Evolutionary conservation across 2,888 invertebrate species (phyloP).

Genomic region (Yponomeuta sedellus): DNA sequence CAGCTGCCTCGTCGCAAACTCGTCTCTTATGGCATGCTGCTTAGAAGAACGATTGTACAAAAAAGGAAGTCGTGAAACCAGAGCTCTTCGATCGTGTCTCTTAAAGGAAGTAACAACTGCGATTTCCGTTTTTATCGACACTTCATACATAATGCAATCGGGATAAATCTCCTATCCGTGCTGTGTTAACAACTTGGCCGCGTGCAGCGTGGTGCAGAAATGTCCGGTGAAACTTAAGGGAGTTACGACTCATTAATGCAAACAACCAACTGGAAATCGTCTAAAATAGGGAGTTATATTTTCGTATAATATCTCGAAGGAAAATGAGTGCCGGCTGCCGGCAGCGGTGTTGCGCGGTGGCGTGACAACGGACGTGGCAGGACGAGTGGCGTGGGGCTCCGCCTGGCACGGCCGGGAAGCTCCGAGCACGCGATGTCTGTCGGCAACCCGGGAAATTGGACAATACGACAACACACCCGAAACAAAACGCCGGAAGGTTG

Average conservation of each 20-base stretch:
- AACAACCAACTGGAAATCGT: too few species aligned
- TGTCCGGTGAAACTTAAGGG: too few species aligned
- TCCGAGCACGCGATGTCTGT: slow-evolving; percentile 58
- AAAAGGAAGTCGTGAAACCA: slow-evolving; percentile 39
- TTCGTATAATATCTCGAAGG: slow-evolving; percentile 4
- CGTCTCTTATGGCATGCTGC: slow-evolving; percentile 44
- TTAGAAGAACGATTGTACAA: slow-evolving; percentile 39
- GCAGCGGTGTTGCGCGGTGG: slow-evolving; percentile 28
- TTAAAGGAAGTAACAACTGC: slow-evolving; percentile 15
- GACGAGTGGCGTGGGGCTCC: slow-evolving; percentile 47
- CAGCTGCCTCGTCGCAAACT: slow-evolving; percentile 50
- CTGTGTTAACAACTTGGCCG: not conserved
- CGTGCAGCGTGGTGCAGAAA: not conserved
- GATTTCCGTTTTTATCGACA: slow-evolving; percentile 8
- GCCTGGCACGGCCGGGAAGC: slow-evolving; percentile 37
- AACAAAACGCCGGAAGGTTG: slow-evolving; percentile 5
- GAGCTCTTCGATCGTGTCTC: slow-evolving; percentile 16
- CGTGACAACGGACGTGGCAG: slow-evolving; percentile 67
- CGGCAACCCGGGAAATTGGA: slow-evolving; percentile 32
- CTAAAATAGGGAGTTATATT: slow-evolving; percentile 6
- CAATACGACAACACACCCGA: slow-evolving; percentile 17
- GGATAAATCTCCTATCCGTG: not conserved
- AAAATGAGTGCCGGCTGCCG: slow-evolving; percentile 11
- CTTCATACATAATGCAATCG: slow-evolving; percentile 14
- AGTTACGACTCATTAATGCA: too few species aligned